These are phyloP conservation scores for Caenorhabditis uteleia DNA, from an alignment of 2,888 invertebrate species.

Conservation along the genomic window DNA sequence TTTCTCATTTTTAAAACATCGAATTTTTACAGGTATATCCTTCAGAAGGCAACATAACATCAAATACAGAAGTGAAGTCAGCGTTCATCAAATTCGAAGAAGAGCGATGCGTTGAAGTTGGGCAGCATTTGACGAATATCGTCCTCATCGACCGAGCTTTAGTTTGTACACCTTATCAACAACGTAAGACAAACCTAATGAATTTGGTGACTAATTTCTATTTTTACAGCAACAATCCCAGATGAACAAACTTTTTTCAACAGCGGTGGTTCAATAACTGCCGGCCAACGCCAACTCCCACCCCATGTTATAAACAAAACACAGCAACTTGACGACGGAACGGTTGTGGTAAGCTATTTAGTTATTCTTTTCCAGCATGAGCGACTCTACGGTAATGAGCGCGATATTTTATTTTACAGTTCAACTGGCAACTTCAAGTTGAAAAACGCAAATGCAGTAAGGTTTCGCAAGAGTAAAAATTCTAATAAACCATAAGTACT, in stretches of 20 bases:
- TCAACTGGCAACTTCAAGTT: too few relatives aligned
- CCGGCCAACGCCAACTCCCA: conserved; percentile 77
- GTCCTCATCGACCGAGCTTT: conserved; percentile 97
- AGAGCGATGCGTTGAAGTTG: conserved; percentile 85
- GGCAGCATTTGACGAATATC: conserved; percentile 96
- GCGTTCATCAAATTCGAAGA: conserved; percentile 96
- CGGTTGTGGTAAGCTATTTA: conserved; percentile 51
- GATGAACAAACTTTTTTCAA: conserved; percentile 93
- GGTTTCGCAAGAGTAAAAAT: conserved; percentile 19
- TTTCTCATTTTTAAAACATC: too few relatives aligned
- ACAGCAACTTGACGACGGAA: conserved; percentile 61
- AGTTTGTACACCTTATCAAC: conserved; percentile 84
- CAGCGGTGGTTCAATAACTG: conserved; percentile 82
- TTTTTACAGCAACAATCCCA: conserved; percentile 73
- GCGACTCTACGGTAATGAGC: conserved; percentile 33
- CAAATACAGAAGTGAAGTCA: conserved; percentile 75
- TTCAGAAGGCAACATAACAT: conserved; percentile 52
- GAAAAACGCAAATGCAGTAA: conserved; percentile 20
- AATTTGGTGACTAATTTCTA: not conserved
- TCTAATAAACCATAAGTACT: conserved; percentile 21
- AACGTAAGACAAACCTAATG: conserved; percentile 44
- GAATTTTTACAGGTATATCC: conserved; percentile 63
- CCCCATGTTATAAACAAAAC: conserved; percentile 85
- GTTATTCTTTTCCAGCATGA: too few relatives aligned
- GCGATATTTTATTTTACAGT: conserved; percentile 38